Evolutionary conservation across 2,888 invertebrate genomes (phyloP).

Genomic region (Harpagoxenus sublaevis): DNA sequence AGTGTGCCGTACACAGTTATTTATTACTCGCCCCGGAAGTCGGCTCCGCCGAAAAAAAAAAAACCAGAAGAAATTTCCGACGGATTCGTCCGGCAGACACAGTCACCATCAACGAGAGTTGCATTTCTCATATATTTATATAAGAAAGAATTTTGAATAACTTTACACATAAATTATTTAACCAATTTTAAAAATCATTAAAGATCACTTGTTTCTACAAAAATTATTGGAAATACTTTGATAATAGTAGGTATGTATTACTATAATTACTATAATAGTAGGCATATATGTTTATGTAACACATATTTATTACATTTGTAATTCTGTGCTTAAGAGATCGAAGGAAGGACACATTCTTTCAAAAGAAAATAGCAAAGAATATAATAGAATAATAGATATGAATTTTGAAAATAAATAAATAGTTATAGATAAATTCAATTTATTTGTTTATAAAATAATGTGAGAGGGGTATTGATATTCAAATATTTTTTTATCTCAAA

Average conservation of each 20-base stretch:
- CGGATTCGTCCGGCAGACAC: not conserved
- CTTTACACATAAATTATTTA: not conserved
- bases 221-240: too few relatives aligned
- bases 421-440: not conserved
- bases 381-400: not conserved
- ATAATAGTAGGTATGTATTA: too few relatives aligned
- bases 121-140: not conserved
- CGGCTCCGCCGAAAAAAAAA: not conserved
- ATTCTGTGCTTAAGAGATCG: not conserved
- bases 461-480: not conserved
- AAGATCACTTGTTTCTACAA: too few relatives aligned
- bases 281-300: too few relatives aligned
- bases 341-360: not conserved
- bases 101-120: not conserved
- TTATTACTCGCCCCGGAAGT: conserved; percentile 6
- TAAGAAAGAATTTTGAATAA: not conserved
- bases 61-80: not conserved
- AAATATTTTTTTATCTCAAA: not conserved
- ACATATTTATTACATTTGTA: not conserved
- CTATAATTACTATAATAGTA: too few relatives aligned
- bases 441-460: not conserved
- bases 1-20: not conserved
- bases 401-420: not conserved
- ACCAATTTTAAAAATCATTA: not conserved
- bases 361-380: not conserved